Base-by-base conservation (phyloP, 2,113 vertebrate species). In the Sinocyclocheilus rhinocerous region DNA sequence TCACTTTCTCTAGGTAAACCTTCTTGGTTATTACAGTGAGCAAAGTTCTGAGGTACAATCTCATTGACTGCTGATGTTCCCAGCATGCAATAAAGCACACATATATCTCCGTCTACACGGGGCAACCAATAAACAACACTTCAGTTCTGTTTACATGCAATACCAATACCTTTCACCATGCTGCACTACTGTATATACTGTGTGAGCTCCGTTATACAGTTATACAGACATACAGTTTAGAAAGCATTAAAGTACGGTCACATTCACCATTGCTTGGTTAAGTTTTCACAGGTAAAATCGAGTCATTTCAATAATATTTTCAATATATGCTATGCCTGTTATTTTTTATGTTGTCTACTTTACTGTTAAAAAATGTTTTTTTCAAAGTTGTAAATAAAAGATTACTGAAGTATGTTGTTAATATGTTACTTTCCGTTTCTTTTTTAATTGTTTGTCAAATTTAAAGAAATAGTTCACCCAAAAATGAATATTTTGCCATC, bases 61-160 rank as follows among this genome's bases (percentile, higher is more conserved):
- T 12, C 26, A 82, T 52, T 82, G 24, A 48, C 42, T 52, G 10
- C 45, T 82, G 15, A 82, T 82, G 13, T 70, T 52, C 42, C 63
- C 45, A 52, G 36, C 39, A 81, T 67, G 61, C 79, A 81, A 81
- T 81, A 50, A 67, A 67, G 16, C 61, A 33, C 79, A 48, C 22
- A 33, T 29, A 26, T 29, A 24, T 3, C n/a, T 81, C 7, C 4
- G n/a, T 42, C 39, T 63, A 24, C 24, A 50, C 18, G 1, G 18
- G 26, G 45, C 4, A 48, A 52, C 18, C 42, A 70, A 69, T 70
- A 52, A 82, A 82, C 42, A 82, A 52, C 45, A 26, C 26, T 55
- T 77, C 76, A 77, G 15, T 52, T 81, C 36, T 26, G 59, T 81
- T 70, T 50, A 18, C 12, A 81, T 22, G 15, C 18, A 82, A 82